Evolutionary conservation across 2,797 vertebrate species (phyloP).

Genomic region (Sorex maritimensis): DNA sequence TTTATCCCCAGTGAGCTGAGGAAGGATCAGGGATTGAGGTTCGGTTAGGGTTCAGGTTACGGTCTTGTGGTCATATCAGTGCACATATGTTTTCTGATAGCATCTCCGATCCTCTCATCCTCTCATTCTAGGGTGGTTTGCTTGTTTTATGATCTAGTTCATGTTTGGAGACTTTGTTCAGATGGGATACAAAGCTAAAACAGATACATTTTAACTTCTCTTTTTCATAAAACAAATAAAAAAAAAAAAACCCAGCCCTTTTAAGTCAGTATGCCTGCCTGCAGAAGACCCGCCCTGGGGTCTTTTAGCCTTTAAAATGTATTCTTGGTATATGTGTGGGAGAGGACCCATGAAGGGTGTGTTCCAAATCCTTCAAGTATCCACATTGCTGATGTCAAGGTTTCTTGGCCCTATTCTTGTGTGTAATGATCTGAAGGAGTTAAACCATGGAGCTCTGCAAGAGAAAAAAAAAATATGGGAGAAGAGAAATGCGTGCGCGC

Average conservation of each 20-base stretch:
- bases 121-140: not conserved
- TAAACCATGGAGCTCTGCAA: slow-evolving; percentile 6
- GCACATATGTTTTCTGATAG: not conserved
- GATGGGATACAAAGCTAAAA: slow-evolving; percentile 58
- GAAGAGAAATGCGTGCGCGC: not conserved
- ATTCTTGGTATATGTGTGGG: not conserved
- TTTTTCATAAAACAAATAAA: slow-evolving; percentile 34
- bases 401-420: slow-evolving; percentile 67
- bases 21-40: no score
- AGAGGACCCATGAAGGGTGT: not conserved
- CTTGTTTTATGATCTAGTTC: slow-evolving; percentile 58
- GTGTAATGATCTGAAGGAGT: slow-evolving; percentile 54
- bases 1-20: rapidly evolving
- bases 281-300: not conserved
- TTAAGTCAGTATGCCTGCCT: slow-evolving; percentile 32
- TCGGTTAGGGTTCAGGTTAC: no score
- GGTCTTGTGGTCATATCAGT: not conserved
- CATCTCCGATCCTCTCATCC: not conserved
- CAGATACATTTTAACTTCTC: slow-evolving; percentile 57
- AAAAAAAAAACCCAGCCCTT: slow-evolving; percentile 25
- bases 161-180: slow-evolving; percentile 67
- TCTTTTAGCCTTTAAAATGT: slow-evolving; percentile 3
- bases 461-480: slow-evolving; percentile 45
- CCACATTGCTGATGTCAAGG: slow-evolving; percentile 55
- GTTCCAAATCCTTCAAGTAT: slow-evolving; percentile 45